These are phyloP conservation scores for Prolemur simus DNA, from an alignment of 2,113 vertebrate species.

Conservation along the genomic window DNA sequence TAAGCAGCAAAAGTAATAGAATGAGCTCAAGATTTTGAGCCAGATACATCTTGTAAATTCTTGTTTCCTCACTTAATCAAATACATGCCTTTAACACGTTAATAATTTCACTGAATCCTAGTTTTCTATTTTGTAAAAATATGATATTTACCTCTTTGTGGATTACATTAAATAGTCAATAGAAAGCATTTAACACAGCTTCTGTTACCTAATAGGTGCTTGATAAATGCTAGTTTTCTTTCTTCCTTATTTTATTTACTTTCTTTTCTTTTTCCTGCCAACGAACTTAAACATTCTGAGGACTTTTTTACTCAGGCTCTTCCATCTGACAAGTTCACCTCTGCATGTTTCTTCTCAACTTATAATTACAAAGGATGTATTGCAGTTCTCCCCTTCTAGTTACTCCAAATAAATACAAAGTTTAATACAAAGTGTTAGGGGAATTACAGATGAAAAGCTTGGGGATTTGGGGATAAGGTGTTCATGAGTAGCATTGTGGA, in stretches of 20 bases:
- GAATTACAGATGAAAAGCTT: not conserved
- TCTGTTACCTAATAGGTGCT: not conserved
- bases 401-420: not conserved
- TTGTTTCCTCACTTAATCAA: not conserved
- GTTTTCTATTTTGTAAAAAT: not conserved
- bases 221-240: not conserved
- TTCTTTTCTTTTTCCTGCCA: not conserved
- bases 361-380: not conserved
- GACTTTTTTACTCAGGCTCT: not conserved
- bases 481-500: not conserved
- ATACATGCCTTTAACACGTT: not conserved
- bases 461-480: not conserved
- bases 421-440: not conserved
- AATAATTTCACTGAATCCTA: not conserved
- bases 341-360: not conserved
- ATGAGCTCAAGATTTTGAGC: not conserved
- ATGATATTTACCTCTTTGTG: not conserved
- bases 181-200: not conserved
- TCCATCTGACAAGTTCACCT: not conserved
- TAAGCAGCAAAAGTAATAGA: not conserved
- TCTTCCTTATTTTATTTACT: not conserved
- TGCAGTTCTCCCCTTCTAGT: not conserved
- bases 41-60: not conserved
- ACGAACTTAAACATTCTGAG: not conserved
- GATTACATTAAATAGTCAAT: not conserved